Percentiles rank a stretch among this genome's conserved stretches.
Conservation (phyloP, 1,140 invertebrate species). For the Lerema accius region DNA sequence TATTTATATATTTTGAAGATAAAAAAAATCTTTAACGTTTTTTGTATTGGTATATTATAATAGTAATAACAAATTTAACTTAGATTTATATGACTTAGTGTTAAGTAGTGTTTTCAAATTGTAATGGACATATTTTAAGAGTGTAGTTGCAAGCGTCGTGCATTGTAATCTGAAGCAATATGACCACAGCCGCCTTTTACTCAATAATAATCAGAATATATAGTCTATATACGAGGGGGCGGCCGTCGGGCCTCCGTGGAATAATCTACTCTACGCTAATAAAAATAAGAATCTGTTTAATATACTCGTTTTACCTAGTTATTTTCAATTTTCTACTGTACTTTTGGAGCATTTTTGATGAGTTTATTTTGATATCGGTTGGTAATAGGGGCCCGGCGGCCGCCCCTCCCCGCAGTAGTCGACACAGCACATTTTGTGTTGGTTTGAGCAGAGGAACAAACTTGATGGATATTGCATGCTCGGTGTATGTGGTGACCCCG, state of each 20-base stretch:
- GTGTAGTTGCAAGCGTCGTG: conserved; percentile 52
- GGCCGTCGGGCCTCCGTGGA: background rate
- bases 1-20: conserved; percentile 70
- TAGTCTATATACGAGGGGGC: conserved; percentile 38
- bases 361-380: conserved; percentile 20
- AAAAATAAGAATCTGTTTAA: too few relatives aligned
- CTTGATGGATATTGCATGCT: too few relatives aligned
- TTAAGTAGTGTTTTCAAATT: conserved; percentile 84
- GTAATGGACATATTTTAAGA: conserved; percentile 76
- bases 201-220: conserved; percentile 40
- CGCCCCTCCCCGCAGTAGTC: conserved; percentile 35
- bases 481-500: too few relatives aligned
- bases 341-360: conserved; percentile 9
- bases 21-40: conserved; percentile 55
- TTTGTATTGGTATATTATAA: conserved; percentile 74
- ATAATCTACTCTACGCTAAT: too few relatives aligned
- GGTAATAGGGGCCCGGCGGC: too few relatives aligned
- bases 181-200: conserved; percentile 68
- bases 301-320: conserved; percentile 10
- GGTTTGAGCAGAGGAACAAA: conserved; percentile 12
- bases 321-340: conserved; percentile 26
- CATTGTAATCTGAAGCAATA: conserved; percentile 65
- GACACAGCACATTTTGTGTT: conserved; percentile 69
- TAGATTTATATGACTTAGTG: conserved; percentile 73
- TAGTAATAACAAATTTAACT: conserved; percentile 80